Base-by-base conservation (phyloP, 2,888 invertebrate species). In the Spodoptera exigua region DNA sequence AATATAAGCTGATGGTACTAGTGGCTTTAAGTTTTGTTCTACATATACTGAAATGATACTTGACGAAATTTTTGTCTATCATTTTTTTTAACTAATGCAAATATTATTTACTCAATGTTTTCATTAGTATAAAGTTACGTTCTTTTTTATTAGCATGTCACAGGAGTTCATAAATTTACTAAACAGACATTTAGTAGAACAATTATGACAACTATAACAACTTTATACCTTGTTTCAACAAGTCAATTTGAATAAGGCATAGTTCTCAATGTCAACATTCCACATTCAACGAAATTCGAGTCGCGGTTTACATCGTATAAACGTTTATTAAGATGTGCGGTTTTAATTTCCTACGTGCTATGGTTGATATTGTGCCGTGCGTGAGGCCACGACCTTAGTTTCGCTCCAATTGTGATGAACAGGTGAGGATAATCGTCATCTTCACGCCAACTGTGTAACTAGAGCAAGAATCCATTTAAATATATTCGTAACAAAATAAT, bases 331-430 rank as follows among this genome's bases (percentile, higher is more conserved):
- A 53, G 49, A 51, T 68, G 51, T 51, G 69, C 60, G 68, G 68
- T 69, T 73, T 55, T 68, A 59, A 73, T 69, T 58, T 66, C 60
- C 46, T 40, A 46, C 71, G 55, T 54, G 45, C 49, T 63, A 61
- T 27, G 32, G 63, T 34, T 14, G 17, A 51, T n/a, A 39, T 16
- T 37, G 16, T 12, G 47, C 18, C 16, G 63, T 43, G 32, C 62
- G 70, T 66, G 65, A 66, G 71, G 65, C 71, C 71, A 21, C 65
- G 64, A 69, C 77, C 74, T 74, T 62, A 76, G 74, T 74, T 58
- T 18, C 77, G 74, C 77, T 74, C 74, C 44, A 76, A 58, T 74
- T 69, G 62, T 56, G 55, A 62, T 46, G 51, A 59, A 46, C 61
- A 74, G 62, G 70, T 74, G 58, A 65, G 47, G 46, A 69, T 51